These are phyloP conservation scores for Eupithecia tripunctaria DNA, from an alignment of 2,888 invertebrate genomes.

Conservation along the genomic window DNA sequence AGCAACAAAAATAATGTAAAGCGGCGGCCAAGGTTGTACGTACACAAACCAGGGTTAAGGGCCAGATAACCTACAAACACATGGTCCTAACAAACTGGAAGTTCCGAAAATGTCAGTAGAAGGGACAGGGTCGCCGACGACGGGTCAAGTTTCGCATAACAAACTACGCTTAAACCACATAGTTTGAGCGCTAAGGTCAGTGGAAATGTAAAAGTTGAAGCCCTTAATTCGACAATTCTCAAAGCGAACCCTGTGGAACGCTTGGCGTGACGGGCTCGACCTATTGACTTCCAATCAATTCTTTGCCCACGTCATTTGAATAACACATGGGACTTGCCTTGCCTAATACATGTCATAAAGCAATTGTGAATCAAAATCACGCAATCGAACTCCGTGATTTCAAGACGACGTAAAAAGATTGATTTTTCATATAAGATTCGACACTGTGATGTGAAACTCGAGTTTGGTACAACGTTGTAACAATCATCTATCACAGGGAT, in stretches of 20 bases:
- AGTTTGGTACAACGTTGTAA: background rate
- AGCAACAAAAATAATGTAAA: background rate
- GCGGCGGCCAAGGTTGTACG: slow-evolving; percentile 20
- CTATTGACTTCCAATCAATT: slow-evolving; percentile 69
- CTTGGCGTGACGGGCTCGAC: slow-evolving; percentile 55
- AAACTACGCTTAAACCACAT: slow-evolving; percentile 9
- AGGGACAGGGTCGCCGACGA: slow-evolving; percentile 6
- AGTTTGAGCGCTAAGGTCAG: slow-evolving; percentile 13
- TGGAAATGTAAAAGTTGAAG: slow-evolving; percentile 37
- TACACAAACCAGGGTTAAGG: slow-evolving; percentile 25
- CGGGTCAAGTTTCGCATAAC: slow-evolving; percentile 20
- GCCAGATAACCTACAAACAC: slow-evolving; percentile 21
- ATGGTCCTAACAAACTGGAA: slow-evolving; percentile 22
- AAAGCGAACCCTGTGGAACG: slow-evolving; percentile 54
- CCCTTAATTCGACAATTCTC: slow-evolving; percentile 53
- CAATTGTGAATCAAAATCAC: slow-evolving; percentile 25
- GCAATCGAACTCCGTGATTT: slow-evolving; percentile 21
- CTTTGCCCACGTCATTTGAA: slow-evolving; percentile 49
- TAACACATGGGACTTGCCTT: slow-evolving; percentile 27
- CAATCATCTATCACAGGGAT: background rate
- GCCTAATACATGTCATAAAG: slow-evolving; percentile 23
- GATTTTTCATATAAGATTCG: background rate
- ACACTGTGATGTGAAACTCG: background rate
- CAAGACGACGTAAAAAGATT: background rate
- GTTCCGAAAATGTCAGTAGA: slow-evolving; percentile 25